Evolutionary conservation across 2,113 vertebrate genomes (phyloP).

Genomic region (Phaethornis superciliosus): DNA sequence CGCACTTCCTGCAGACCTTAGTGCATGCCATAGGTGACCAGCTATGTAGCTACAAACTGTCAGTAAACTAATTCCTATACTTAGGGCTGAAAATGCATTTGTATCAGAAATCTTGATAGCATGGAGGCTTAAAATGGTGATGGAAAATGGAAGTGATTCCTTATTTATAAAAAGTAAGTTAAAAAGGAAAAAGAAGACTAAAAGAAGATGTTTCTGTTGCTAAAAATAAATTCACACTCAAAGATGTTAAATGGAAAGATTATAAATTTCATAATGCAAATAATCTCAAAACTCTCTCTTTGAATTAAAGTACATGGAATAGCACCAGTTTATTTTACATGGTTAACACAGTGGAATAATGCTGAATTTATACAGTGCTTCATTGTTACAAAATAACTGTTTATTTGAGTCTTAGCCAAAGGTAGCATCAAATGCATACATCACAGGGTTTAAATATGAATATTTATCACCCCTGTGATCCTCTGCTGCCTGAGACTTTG

Average conservation of each 20-base stretch:
- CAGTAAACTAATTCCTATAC: background rate
- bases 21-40: background rate
- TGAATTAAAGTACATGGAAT: background rate
- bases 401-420: background rate
- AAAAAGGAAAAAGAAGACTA: background rate
- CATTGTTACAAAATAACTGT: background rate
- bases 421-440: background rate
- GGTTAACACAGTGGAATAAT: background rate
- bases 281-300: background rate
- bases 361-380: background rate
- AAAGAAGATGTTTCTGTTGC: background rate
- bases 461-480: background rate
- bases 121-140: background rate
- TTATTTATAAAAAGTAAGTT: background rate
- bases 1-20: background rate
- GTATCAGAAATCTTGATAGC: background rate
- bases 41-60: background rate
- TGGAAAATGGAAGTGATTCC: background rate
- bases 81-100: background rate
- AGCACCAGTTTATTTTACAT: background rate
- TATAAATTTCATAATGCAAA: background rate
- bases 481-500: background rate
- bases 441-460: background rate
- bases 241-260: background rate
- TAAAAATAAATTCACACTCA: background rate